These are phyloP conservation scores for cattle (Bos taurus) DNA, from an alignment of 2,113 vertebrate genomes.

Conservation along the genomic window ARS-UCD2.0 NC_037328.1:74148501-74149000, in stretches of 20 bases:
- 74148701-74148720: not conserved
- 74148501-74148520: not conserved
- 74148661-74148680: not conserved
- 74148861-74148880: not conserved
- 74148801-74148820: not conserved
- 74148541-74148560: not conserved
- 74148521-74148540: not conserved
- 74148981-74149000: not conserved
- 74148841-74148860: not conserved
- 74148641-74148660: not conserved
- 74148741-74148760: not conserved
- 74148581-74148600: not conserved
- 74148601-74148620: not conserved
- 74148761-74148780: not conserved
- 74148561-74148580: not conserved
- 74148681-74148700: not conserved
- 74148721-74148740: not conserved
- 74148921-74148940: not conserved
- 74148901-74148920: not conserved
- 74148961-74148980: not conserved
- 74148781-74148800: not conserved
- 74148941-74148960: not conserved
- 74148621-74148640: accelerated
- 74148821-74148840: not conserved
- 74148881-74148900: slow-evolving; percentile 9